Evolutionary conservation across 2,113 vertebrate genomes (phyloP).

Genomic region (Ictalurus punctatus): DNA sequence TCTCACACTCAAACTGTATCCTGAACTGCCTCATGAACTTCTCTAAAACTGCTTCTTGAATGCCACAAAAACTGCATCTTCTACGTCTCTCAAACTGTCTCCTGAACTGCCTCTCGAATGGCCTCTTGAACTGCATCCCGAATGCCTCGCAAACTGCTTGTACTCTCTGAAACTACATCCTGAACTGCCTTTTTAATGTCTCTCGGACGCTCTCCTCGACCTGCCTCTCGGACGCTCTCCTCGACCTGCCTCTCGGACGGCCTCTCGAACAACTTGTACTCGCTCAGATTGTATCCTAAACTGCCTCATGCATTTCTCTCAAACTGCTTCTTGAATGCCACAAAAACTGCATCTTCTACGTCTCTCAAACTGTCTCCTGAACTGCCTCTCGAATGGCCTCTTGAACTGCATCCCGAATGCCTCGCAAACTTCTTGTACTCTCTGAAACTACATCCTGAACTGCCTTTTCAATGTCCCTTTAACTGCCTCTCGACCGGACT

Average conservation of each 20-base stretch:
- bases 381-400: background rate
- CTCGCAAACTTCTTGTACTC: background rate
- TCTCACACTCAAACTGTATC: background rate
- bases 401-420: background rate
- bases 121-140: background rate
- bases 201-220: background rate
- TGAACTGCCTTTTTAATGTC: background rate
- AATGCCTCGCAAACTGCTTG: background rate
- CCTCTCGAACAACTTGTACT: background rate
- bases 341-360: background rate
- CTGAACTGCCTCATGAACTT: background rate
- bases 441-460: background rate
- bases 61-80: background rate
- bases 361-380: background rate
- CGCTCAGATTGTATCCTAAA: background rate
- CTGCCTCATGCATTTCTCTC: background rate
- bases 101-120: background rate
- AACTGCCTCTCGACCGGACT: background rate
- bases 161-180: background rate
- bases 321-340: background rate
- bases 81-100: background rate
- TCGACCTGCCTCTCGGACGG: background rate
- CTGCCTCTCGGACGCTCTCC: background rate
- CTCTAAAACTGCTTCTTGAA: background rate
- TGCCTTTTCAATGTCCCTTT: background rate